A percentile compares a stretch with the other conserved stretches of the same genome.
phyloP scores from a whole-genome alignment of 2,797 vertebrate species.

The Lacerta agilis region DNA sequence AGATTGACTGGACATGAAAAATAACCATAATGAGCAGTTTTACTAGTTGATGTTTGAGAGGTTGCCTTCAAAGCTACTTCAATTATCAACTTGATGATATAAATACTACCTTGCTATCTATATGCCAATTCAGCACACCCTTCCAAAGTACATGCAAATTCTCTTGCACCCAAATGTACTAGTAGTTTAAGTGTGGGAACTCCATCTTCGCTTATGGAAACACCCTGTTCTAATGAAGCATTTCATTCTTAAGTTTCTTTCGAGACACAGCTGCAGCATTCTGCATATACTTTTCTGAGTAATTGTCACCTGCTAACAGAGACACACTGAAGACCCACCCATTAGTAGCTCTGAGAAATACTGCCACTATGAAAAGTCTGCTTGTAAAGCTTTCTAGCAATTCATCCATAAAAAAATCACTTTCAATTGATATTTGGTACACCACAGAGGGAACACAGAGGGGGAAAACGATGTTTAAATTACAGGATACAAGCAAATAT shows the following conservation, averaged over 20 bases:
- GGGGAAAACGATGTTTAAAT: conserved; percentile 47
- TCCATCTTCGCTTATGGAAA: background rate
- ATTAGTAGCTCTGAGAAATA: conserved; percentile 14
- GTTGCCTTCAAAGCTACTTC: conserved; percentile 3
- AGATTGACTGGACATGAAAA: conserved; percentile 11
- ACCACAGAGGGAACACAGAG: conserved; percentile 30
- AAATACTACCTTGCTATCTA: background rate
- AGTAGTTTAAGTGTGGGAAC: background rate
- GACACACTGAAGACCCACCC: background rate
- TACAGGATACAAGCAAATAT: conserved; percentile 45
- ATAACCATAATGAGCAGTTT: conserved; percentile 3
- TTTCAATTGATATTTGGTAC: conserved; percentile 36
- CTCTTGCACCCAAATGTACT: background rate
- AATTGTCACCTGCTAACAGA: background rate
- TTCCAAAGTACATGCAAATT: background rate
- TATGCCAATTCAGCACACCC: background rate
- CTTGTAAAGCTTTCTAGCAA: conserved; percentile 39
- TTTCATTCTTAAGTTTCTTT: conserved; percentile 3
- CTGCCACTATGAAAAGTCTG: background rate
- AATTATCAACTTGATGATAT: conserved; percentile 8
- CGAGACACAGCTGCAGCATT: background rate
- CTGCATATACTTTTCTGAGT: background rate
- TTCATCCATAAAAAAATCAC: conserved; percentile 34
- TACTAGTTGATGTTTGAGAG: background rate
- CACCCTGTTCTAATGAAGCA: background rate